Evolutionary conservation across 2,113 vertebrate genomes (phyloP).

Genomic region (Megaptera novaeangliae): DNA sequence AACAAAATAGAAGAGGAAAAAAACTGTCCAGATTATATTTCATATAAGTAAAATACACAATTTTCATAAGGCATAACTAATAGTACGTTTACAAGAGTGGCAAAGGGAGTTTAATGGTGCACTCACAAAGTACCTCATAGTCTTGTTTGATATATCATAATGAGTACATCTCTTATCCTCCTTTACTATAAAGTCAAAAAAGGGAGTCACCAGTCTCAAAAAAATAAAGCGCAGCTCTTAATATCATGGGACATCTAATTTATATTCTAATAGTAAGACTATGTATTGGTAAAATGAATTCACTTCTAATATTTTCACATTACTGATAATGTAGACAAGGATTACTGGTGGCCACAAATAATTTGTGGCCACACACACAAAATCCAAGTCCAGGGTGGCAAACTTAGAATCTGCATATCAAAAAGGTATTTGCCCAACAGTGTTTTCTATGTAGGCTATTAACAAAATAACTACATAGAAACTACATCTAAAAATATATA

Average conservation of each 20-base stretch:
- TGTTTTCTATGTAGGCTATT: neutral
- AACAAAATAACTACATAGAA: neutral
- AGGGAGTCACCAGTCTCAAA: neutral
- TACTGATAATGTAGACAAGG: neutral
- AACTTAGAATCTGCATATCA: neutral
- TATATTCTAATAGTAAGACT: neutral
- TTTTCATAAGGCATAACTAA: neutral
- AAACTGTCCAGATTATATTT: neutral
- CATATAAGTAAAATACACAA: neutral
- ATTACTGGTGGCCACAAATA: neutral
- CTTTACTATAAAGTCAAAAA: constrained; percentile 2
- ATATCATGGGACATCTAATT: neutral
- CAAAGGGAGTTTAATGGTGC: neutral
- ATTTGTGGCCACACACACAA: neutral
- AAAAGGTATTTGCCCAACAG: neutral
- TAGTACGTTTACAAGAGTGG: neutral
- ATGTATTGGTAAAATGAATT: constrained; percentile 7
- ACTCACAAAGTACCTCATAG: neutral
- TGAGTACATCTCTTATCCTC: neutral
- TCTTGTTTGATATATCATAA: neutral
- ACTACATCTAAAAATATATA: neutral
- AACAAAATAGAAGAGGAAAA: neutral
- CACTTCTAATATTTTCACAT: constrained; percentile 28
- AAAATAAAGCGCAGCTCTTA: neutral
- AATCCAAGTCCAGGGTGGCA: neutral